These are phyloP conservation scores for Borostomias antarcticus DNA, from an alignment of 2,797 vertebrate genomes.

Conservation along the genomic window DNA sequence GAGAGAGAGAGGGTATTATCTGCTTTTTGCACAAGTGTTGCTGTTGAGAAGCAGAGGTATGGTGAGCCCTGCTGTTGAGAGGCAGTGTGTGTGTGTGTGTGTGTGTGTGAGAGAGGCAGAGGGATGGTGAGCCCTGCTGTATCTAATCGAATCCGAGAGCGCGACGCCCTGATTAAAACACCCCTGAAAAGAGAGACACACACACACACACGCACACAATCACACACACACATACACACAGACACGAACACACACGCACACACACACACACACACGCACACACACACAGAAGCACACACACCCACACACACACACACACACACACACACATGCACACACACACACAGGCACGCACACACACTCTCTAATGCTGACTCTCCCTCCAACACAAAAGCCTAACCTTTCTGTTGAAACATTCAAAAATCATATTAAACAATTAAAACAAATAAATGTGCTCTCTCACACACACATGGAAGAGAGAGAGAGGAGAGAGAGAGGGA, in stretches of 20 bases:
- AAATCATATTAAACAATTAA: no score
- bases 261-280: background rate
- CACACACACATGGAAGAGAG: no score
- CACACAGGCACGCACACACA: background rate
- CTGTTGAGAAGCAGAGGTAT: no score
- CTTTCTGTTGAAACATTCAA: no score
- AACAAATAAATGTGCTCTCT: background rate
- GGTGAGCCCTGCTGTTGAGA: no score
- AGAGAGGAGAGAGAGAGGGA: no score
- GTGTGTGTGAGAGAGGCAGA: conserved; percentile 57
- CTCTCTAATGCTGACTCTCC: conserved; percentile 9
- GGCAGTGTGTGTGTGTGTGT: conserved; percentile 7
- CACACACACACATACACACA: conserved; percentile 15
- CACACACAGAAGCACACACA: conserved; percentile 12
- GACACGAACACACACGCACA: no score
- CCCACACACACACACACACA: conserved; percentile 15
- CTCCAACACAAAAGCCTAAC: conserved; percentile 8
- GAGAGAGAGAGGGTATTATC: no score
- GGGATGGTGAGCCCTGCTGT: conserved; percentile 58
- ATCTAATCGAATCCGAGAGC: conserved; percentile 61
- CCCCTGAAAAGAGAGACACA: conserved; percentile 43
- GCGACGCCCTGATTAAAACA: conserved; percentile 68
- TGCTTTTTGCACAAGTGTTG: no score
- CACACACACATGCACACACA: conserved; percentile 9
- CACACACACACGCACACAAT: conserved; percentile 17